A percentile compares a stretch with the other conserved stretches of the same genome.
Evolutionary conservation across 2,797 vertebrate genomes (phyloP).

Genomic region (Acrossocheilus wenchowensis): DNA sequence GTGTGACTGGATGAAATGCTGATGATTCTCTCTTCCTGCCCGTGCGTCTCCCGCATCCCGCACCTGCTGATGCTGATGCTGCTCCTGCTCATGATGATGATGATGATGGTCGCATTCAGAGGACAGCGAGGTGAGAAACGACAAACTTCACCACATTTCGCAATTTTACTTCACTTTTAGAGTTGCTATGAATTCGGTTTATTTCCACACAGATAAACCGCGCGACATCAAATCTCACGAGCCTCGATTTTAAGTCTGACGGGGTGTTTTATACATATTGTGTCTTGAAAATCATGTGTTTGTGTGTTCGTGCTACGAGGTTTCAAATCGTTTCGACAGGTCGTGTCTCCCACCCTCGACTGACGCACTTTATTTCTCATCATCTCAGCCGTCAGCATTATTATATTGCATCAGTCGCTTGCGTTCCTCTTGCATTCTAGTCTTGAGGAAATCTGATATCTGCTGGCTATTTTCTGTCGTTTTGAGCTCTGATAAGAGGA

Average conservation of each 20-base stretch:
- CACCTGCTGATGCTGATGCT: conserved; percentile 72
- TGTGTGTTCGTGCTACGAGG: not conserved
- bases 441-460: not conserved
- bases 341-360: not conserved
- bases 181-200: not conserved
- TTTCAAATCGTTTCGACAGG: not conserved
- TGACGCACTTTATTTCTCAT: conserved; percentile 26
- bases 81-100: conserved; percentile 30
- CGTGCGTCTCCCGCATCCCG: conserved; percentile 66
- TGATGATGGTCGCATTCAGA: conserved; percentile 68
- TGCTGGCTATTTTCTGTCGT: not conserved
- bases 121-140: conserved; percentile 78
- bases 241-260: not conserved
- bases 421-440: not conserved
- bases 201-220: not conserved
- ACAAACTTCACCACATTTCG: not conserved
- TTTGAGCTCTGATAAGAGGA: conserved; percentile 12
- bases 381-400: not conserved
- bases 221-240: not conserved
- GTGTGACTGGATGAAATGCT: conserved; percentile 31
- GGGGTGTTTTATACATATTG: not conserved
- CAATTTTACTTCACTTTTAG: conserved; percentile 14
- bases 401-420: not conserved
- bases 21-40: conserved; percentile 62
- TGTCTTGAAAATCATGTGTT: not conserved